phyloP scores from a whole-genome alignment of 1,140 invertebrate genomes.

The Eriosoma lanigerum region DNA sequence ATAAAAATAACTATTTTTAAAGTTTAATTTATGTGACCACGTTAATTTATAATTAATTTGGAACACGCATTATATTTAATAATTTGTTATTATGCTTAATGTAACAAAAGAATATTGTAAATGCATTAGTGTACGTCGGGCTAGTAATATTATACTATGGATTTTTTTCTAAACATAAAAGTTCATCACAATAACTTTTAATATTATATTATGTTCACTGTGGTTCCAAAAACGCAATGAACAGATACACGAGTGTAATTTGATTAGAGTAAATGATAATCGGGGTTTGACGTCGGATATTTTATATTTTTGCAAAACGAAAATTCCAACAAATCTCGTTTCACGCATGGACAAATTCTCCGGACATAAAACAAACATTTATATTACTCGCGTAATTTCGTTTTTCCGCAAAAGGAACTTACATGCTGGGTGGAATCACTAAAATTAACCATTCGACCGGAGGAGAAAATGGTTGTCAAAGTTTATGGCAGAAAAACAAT shows the following conservation, averaged over 20 bases:
- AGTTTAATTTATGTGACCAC: no score
- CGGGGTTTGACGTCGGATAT: background rate
- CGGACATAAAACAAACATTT: conserved; percentile 20
- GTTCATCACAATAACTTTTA: no score
- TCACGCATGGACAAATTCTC: background rate
- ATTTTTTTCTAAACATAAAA: no score
- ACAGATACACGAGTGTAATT: background rate
- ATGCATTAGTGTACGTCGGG: no score
- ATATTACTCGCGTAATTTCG: conserved; percentile 7
- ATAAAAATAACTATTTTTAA: no score
- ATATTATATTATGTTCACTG: no score
- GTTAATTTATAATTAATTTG: no score
- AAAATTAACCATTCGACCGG: background rate
- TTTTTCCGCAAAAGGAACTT: background rate
- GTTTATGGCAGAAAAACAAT: background rate
- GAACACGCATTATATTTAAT: no score
- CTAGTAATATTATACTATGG: no score
- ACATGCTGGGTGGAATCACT: background rate
- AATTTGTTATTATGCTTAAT: no score
- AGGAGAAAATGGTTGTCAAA: background rate
- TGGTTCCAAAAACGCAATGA: no score
- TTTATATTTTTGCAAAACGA: background rate
- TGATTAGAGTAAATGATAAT: background rate
- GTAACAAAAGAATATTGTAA: no score
- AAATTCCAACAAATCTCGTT: conserved; percentile 25